phyloP scores from a whole-genome alignment of 2,113 vertebrate species.

The Climacteris rufus region DNA sequence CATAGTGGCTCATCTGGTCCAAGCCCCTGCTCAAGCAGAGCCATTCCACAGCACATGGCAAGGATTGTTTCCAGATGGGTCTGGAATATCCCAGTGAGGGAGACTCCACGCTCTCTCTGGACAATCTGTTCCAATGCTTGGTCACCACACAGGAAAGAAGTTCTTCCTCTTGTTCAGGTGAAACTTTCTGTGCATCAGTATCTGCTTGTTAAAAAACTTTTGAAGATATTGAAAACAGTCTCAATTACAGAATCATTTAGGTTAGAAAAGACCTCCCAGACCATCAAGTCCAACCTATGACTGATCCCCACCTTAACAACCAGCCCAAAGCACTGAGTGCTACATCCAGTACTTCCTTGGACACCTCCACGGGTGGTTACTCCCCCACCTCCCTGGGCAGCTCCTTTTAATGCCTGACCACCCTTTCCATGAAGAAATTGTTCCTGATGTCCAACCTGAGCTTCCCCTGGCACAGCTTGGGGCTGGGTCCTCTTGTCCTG shows the following conservation, averaged over 20 bases:
- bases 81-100: not conserved
- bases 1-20: not conserved
- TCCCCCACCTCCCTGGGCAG: not conserved
- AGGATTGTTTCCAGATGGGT: not conserved
- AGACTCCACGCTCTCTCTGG: not conserved
- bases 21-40: not conserved
- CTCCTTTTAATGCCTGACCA: not conserved
- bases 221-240: not conserved
- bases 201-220: not conserved
- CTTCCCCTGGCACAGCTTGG: not conserved
- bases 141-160: not conserved
- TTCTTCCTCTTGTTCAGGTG: not conserved
- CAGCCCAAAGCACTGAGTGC: not conserved
- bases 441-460: not conserved
- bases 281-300: rapidly evolving
- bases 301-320: not conserved
- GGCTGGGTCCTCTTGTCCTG: not conserved
- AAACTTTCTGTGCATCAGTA: not conserved
- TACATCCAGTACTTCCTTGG: not conserved
- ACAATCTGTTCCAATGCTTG: rapidly evolving
- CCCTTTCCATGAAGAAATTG: not conserved
- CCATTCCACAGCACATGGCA: not conserved
- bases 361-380: no score
- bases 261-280: not conserved
- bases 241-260: not conserved